phyloP scores from a whole-genome alignment of 1,140 invertebrate genomes.

The Drosophila elegans region DNA sequence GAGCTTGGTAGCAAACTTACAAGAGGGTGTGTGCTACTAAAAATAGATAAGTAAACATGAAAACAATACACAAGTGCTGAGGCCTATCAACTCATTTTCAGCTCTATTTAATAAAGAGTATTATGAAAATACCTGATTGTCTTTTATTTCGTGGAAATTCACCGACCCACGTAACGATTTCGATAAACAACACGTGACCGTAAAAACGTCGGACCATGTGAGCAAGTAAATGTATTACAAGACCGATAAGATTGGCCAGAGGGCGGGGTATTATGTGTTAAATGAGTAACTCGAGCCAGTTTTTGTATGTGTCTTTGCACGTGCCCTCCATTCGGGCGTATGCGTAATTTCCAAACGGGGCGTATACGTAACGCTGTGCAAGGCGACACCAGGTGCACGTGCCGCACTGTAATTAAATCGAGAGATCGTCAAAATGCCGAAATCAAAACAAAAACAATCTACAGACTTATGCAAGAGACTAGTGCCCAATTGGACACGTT shows the following conservation, averaged over 20 bases:
- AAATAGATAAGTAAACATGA: slow-evolving; percentile 29
- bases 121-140: slow-evolving; percentile 48
- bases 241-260: slow-evolving; percentile 24
- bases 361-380: slow-evolving; percentile 56
- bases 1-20: not conserved
- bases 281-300: slow-evolving; percentile 41
- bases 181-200: slow-evolving; percentile 68
- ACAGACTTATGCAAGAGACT: slow-evolving; percentile 39
- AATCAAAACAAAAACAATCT: slow-evolving; percentile 45
- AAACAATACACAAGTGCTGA: slow-evolving; percentile 57
- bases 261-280: slow-evolving; percentile 4
- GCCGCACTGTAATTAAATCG: slow-evolving; percentile 41
- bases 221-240: slow-evolving; percentile 36
- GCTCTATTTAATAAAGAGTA: slow-evolving; percentile 17
- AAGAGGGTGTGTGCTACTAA: slow-evolving; percentile 2
- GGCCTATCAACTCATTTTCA: slow-evolving; percentile 40
- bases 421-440: slow-evolving; percentile 45
- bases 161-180: slow-evolving; percentile 61
- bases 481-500: slow-evolving; percentile 61
- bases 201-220: slow-evolving; percentile 46
- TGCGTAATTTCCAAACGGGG: slow-evolving; percentile 26
- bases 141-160: slow-evolving; percentile 64
- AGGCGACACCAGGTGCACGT: slow-evolving; percentile 49
- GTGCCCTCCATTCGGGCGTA: slow-evolving; percentile 40
- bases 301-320: slow-evolving; percentile 49